Percentiles rank a stretch among this genome's conserved stretches.
Evolutionary conservation across 2,888 invertebrate genomes (phyloP).

Genomic region (Anarsia innoxiella): DNA sequence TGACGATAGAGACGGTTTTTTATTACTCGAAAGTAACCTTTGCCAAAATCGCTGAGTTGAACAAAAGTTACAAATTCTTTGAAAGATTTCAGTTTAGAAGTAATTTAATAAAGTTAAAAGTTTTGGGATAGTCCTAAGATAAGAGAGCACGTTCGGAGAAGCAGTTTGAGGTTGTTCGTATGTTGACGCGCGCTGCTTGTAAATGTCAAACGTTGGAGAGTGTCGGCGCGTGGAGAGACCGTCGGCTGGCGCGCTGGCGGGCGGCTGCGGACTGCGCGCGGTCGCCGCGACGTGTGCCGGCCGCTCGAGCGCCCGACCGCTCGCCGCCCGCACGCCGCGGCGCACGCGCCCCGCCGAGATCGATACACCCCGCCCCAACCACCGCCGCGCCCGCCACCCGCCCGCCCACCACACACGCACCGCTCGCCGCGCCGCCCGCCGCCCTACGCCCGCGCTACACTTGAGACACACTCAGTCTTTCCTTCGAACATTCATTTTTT

Average conservation of each 20-base stretch:
- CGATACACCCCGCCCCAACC: constrained; percentile 69
- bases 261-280: constrained; percentile 68
- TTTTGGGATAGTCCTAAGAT: too few species aligned
- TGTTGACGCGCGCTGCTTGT: constrained; percentile 54
- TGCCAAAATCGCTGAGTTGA: too few species aligned
- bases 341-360: constrained; percentile 67
- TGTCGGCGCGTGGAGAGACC: constrained; percentile 25
- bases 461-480: constrained; percentile 35
- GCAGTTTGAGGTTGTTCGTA: constrained; percentile 55
- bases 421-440: constrained; percentile 23
- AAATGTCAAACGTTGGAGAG: constrained; percentile 53
- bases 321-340: constrained; percentile 43
- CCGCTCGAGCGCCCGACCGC: constrained; percentile 34
- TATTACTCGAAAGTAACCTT: constrained; percentile 1
- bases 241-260: constrained; percentile 56
- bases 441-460: constrained; percentile 24
- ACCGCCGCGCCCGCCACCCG: constrained; percentile 38
- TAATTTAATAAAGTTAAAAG: too few species aligned
- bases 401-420: constrained; percentile 37
- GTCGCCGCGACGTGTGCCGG: constrained; percentile 54
- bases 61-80: too few species aligned
- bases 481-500: constrained; percentile 40
- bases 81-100: too few species aligned
- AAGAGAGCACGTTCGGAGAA: constrained; percentile 59
- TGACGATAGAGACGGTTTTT: too few species aligned